These are phyloP conservation scores for Drosophila hydei DNA, from an alignment of 1,140 invertebrate genomes.

Conservation along the genomic window DNA sequence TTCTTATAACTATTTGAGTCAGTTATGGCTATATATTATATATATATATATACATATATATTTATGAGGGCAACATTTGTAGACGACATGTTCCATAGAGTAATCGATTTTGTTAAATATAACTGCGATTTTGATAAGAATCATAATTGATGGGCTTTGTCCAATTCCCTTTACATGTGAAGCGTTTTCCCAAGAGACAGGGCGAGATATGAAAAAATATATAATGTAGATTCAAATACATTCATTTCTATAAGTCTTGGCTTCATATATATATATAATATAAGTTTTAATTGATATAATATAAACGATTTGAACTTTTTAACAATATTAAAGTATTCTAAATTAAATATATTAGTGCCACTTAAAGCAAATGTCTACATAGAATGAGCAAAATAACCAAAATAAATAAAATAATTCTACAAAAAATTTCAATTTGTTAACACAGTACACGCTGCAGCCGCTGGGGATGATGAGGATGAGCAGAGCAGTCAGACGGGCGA, in stretches of 20 bases:
- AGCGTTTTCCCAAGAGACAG: too few species aligned
- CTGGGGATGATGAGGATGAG: conserved; percentile 54
- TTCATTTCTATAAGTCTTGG: background rate
- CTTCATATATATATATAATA: background rate
- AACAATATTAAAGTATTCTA: background rate
- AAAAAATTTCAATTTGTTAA: conserved; percentile 20
- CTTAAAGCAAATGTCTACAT: conserved; percentile 13
- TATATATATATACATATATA: too few species aligned
- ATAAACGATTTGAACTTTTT: background rate
- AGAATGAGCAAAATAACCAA: background rate
- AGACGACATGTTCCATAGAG: too few species aligned
- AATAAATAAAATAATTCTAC: too few species aligned
- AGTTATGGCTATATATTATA: too few species aligned
- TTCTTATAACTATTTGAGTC: too few species aligned
- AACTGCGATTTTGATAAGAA: background rate
- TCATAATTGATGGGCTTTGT: background rate
- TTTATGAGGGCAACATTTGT: too few species aligned
- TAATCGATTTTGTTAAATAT: background rate
- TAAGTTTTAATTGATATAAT: background rate
- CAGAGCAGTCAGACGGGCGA: conserved; percentile 43
- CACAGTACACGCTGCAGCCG: conserved; percentile 67
- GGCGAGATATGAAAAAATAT: background rate
- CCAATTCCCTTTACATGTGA: background rate
- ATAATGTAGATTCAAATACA: background rate
- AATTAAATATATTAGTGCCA: background rate